Base-by-base conservation (phyloP, 2,888 invertebrate genomes). In the Baccha elongata region DNA sequence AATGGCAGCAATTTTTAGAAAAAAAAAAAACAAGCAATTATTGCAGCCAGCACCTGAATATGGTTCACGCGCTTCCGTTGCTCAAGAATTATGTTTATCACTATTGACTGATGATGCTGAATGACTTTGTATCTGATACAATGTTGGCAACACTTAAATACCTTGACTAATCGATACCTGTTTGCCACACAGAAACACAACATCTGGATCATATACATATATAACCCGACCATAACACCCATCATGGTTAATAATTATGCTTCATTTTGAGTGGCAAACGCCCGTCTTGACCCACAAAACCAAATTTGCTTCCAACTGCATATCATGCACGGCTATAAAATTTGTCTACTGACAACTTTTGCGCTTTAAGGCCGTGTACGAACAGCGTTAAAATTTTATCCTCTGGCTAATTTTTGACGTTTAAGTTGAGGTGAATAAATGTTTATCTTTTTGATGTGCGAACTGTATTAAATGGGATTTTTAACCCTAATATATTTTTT, bases 261-360 rank as follows among this genome's bases (percentile, higher is more conserved):
- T 17, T 48, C n/a, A 3, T 32, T 60, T 83, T 78, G 71, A 72
- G 72, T 62, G 76, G 72, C 53, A 67, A 68, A 73, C 78, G 83
- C 73, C 78, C 48, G 76, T 72, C 72, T 78, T 83, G 83, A 78
- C 81, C 83, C 72, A 78, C 83, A 83, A 83, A 83, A 58, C 37
- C 35, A 21, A 74, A 65, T 60, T 78, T 50, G 83, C 83, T 83
- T 78, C 72, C 83, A 83, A 78, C 69, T 71, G 78, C 52, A 44
- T 55, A 40, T 55, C 21, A 6, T 32, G 26, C 32, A 55, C 29
- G 53, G 8, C 37, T 37, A 19, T 50, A 40, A 64, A 55, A 40
- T 26, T 40, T 58, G 23, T 44, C 19, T 44, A 19, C 42, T 32
- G 29, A 40, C 42, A 42, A 60, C 26, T 32, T 76, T 55, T 80